Percentiles rank a stretch among this genome's conserved stretches.
phyloP scores from a whole-genome alignment of 2,797 vertebrate species.

The Paguma larvata region DNA sequence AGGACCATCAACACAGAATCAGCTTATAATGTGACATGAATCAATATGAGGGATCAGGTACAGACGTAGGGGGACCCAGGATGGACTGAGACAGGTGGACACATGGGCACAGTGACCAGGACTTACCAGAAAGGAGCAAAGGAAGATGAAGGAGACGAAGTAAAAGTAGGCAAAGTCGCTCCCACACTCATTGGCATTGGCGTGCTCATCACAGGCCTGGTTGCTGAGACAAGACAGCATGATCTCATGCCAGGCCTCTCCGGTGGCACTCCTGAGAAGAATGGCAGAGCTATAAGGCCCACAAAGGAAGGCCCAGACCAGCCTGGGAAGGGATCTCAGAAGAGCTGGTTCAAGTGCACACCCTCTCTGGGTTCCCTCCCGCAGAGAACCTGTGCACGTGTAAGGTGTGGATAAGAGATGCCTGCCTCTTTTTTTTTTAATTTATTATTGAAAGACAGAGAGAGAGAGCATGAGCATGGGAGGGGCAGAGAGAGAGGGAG shows the following conservation, averaged over 20 bases:
- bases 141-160: conserved; percentile 99
- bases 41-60: background rate
- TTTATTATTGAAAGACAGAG: too few species aligned
- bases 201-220: conserved; percentile 92
- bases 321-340: background rate
- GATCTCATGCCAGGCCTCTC: conserved; percentile 98
- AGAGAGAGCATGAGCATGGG: too few species aligned
- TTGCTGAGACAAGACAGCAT: conserved; percentile 96
- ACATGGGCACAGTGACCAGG: background rate
- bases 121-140: conserved; percentile 98
- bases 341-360: background rate
- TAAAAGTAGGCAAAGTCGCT: conserved; percentile 99
- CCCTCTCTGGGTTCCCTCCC: background rate
- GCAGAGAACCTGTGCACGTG: fast-evolving
- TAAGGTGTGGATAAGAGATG: background rate
- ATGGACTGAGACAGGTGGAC: background rate
- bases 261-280: conserved; percentile 95
- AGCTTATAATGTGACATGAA: background rate
- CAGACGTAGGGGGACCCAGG: background rate
- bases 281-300: background rate
- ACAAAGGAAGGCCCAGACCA: background rate
- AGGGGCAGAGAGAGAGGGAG: too few species aligned
- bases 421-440: too few species aligned
- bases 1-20: background rate
- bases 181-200: conserved; percentile 94